phyloP scores from a whole-genome alignment of 1,140 invertebrate species.

The Drosophila mojavensis region DNA sequence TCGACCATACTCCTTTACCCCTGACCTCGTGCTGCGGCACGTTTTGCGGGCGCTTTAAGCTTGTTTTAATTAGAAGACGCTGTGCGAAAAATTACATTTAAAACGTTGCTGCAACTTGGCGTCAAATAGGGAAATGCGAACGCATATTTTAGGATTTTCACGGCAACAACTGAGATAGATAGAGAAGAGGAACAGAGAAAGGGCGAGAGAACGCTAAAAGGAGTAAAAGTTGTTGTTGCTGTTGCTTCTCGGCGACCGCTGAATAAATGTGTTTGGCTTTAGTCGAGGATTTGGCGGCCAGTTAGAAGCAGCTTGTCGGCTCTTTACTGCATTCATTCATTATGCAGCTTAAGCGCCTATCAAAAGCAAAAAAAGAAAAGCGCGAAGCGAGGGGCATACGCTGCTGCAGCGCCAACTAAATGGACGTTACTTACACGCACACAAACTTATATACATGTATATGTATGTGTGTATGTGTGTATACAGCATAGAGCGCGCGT shows the following conservation, averaged over 20 bases:
- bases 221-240: slow-evolving; percentile 1
- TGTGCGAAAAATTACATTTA: slow-evolving; percentile 77
- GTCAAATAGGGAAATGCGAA: slow-evolving; percentile 53
- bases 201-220: neutral
- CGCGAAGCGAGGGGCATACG: neutral
- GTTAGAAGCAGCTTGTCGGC: slow-evolving; percentile 51
- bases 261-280: slow-evolving; percentile 82
- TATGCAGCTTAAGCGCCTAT: slow-evolving; percentile 73
- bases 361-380: slow-evolving; percentile 1
- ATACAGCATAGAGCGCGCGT: neutral
- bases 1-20: neutral
- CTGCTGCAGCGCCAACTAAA: slow-evolving; percentile 47
- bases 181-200: neutral
- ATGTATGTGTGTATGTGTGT: slow-evolving; percentile 3
- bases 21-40: slow-evolving; percentile 64
- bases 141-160: slow-evolving; percentile 80
- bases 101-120: slow-evolving; percentile 46
- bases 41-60: slow-evolving; percentile 71
- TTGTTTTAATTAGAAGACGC: slow-evolving; percentile 81
- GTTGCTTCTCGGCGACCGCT: slow-evolving; percentile 55
- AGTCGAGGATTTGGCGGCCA: slow-evolving; percentile 75
- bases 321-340: slow-evolving; percentile 75
- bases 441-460: neutral
- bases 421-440: slow-evolving; percentile 23
- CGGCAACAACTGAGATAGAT: neutral